phyloP scores from a whole-genome alignment of 2,888 invertebrate species.

The Microplitis deprimator region DNA sequence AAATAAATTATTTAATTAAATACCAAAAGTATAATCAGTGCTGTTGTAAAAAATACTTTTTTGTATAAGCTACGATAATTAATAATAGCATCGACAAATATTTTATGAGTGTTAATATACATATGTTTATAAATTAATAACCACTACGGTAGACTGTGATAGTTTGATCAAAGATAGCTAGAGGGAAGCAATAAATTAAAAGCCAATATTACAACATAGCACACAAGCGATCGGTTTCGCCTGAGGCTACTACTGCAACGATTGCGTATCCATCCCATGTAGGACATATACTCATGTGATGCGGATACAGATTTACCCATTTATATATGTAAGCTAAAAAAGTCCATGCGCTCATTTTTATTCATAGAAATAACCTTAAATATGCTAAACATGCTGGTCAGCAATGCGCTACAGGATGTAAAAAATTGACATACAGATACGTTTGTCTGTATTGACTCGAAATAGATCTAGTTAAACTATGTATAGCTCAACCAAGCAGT shows the following conservation, averaged over 20 bases:
- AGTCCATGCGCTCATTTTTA: not conserved
- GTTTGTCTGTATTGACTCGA: not conserved
- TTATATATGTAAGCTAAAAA: not conserved
- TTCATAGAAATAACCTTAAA: not conserved
- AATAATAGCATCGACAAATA: not conserved
- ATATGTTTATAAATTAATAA: not conserved
- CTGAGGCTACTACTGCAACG: not conserved
- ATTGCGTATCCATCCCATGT: not conserved
- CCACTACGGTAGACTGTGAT: not conserved
- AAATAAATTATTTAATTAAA: too few relatives aligned
- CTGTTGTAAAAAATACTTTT: too few relatives aligned
- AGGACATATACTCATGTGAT: not conserved
- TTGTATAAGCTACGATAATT: not conserved
- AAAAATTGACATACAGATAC: not conserved
- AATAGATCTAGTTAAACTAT: too few relatives aligned
- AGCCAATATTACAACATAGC: not conserved
- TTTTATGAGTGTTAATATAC: not conserved
- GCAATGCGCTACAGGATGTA: not conserved
- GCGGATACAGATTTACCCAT: not conserved
- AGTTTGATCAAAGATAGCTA: not conserved
- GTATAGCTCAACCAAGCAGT: not conserved
- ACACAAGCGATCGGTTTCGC: not conserved
- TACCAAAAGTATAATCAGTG: too few relatives aligned
- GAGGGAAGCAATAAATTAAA: not conserved
- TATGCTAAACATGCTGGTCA: not conserved